Base-by-base conservation (phyloP, 2,888 invertebrate species). In the Himalopsyche anomala region DNA sequence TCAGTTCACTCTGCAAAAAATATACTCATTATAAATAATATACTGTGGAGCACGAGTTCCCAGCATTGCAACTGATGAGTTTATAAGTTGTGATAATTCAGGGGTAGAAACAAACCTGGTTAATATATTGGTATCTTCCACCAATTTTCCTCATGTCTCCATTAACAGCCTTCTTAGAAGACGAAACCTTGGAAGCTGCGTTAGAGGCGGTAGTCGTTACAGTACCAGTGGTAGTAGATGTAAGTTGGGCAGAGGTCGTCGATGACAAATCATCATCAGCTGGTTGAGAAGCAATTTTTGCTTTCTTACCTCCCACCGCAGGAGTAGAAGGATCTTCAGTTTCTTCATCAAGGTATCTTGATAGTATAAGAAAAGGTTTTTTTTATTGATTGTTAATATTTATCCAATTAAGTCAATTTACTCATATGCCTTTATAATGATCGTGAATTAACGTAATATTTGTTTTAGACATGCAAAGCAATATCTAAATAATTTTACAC, bases 271-370 rank as follows among this genome's bases (percentile, higher is more conserved):
- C 84, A 12, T 83, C 82, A 5, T 69, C 62, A 40, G 15, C 79
- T 15, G 74, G 36, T 12, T 81, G 83, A 19, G 84, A 40, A n/a
- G 74, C 54, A 0, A 84, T 38, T 55, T 88, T 88, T 5, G 85
- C 81, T 86, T 92, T 92, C 90, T 93, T 93, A 9, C 91, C 91
- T 12, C 91, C 91, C 0, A 92, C 92, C 0, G 92, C 91, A 0
- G 92, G 91, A 0, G 92, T 89, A 0, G 91, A 85, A 36, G 91
- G 92, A 0, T 93, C 93, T 85, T 92, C 93, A 0, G 91, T 91
- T n/a, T 93, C 92, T 84, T 93, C 93, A 86, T 93, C 93, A 84
- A 93, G 91, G 83, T 92, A 93, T 87, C 93, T 93, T 88, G n/a
- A n/a, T 17, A 83, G 17, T 28, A 15, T 45, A 83, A 1, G 11